phyloP scores from a whole-genome alignment of 2,797 vertebrate genomes.

The Siniperca obscura region DNA sequence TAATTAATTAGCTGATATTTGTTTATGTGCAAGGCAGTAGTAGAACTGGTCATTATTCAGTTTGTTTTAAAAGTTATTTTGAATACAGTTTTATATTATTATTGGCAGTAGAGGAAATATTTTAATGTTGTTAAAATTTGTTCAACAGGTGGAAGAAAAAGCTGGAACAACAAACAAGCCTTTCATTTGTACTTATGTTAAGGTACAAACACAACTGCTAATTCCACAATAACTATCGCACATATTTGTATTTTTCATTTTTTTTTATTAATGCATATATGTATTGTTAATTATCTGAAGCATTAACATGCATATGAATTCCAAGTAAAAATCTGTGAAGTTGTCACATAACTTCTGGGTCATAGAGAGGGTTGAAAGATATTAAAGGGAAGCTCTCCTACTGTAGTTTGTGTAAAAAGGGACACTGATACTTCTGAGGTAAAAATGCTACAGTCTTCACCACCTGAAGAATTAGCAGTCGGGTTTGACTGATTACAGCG shows the following conservation, averaged over 20 bases:
- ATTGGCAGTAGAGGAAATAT: not conserved
- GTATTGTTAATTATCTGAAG: not conserved
- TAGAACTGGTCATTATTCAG: constrained; percentile 16
- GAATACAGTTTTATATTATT: not conserved
- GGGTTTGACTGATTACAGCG: constrained; percentile 95
- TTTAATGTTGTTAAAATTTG: constrained; percentile 11
- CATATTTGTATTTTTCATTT: not conserved
- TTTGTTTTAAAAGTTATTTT: constrained; percentile 15
- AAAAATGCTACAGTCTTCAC: constrained; percentile 86
- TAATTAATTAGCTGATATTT: constrained; percentile 77
- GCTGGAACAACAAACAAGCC: not conserved
- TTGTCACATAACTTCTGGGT: constrained; percentile 25
- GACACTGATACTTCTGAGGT: constrained; percentile 53
- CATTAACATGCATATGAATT: not conserved
- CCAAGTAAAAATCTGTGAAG: not conserved
- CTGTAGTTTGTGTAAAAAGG: constrained; percentile 33
- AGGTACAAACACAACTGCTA: not conserved
- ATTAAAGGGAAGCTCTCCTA: not conserved
- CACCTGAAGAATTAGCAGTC: constrained; percentile 94
- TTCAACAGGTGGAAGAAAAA: constrained; percentile 61
- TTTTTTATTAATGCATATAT: not conserved
- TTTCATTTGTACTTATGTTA: not conserved
- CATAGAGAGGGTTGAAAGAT: not conserved
- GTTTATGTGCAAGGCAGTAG: constrained; percentile 52
- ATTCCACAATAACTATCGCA: not conserved